Base-by-base conservation (phyloP, 2,888 invertebrate species). In the Oscheius sp. region DNA sequence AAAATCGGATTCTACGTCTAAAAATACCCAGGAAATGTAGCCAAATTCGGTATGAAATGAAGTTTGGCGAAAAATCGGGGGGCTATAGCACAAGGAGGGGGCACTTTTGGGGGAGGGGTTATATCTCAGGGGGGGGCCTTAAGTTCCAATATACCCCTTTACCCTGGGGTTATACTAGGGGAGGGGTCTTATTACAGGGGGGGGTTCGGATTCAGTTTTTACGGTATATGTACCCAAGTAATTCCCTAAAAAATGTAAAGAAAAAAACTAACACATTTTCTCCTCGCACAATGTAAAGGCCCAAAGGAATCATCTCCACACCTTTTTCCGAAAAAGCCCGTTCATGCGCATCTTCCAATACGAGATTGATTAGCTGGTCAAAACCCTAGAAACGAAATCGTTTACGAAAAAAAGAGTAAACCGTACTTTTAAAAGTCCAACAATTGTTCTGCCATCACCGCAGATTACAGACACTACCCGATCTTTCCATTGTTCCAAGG, bases 331-430 rank as follows among this genome's bases (percentile, higher is more conserved):
- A 96, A 90, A 95, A 99, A n/a, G 99, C 96, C 86, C 99, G 91
- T 90, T 99, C 99, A 88, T 97, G 96, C 45, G 96, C 96, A 90
- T 99, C 98, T 88, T 98, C 97, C 79, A 99, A 91, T 86, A 99
- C 96, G 80, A 99, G 92, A 89, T 99, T 99, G 82, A 98, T 95
- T n/a, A 97, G 95, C 90, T 99, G 99, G 90, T 99, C 99, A 90
- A 96, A 99, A 41, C 99, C 99, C 79, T 80, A 61, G 12, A 76
- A 69, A 7, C n/a, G 7, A 21, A 43, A 18, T 6, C 12, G 29
- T 43, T 35, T 45, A n/a, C 21, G 18, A 13, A 59, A 16, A 29
- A 52, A 59, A 25, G 35, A 35, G 9, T 35, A 35, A 35, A 35
- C 35, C 9, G 35, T 27, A 21, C 81, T 90, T 97, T 97, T 77